These are phyloP conservation scores for Drosophila sordidula DNA, from an alignment of 2,888 invertebrate species.

Conservation along the genomic window DNA sequence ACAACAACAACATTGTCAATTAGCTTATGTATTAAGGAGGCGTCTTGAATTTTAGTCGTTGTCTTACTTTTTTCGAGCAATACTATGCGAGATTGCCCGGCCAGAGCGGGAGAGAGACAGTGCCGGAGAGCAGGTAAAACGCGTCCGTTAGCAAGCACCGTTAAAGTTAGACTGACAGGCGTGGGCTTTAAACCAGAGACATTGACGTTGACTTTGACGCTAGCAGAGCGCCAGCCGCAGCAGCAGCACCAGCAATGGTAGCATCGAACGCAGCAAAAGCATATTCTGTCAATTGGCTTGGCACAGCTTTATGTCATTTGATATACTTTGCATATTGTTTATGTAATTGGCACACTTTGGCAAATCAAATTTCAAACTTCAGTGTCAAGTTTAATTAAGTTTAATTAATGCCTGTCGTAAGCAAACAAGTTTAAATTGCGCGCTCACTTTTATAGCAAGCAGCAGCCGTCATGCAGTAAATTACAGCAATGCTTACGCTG, in stretches of 20 bases:
- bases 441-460: slow-evolving; percentile 10
- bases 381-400: too few species aligned
- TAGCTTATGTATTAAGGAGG: slow-evolving; percentile 39
- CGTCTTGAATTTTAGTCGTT: slow-evolving; percentile 38
- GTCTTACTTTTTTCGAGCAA: slow-evolving; percentile 52
- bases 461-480: background rate
- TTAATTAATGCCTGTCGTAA: background rate
- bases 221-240: slow-evolving; percentile 32
- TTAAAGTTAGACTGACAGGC: slow-evolving; percentile 64
- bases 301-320: background rate
- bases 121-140: slow-evolving; percentile 52
- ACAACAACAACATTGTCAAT: slow-evolving; percentile 6
- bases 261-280: background rate
- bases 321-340: background rate
- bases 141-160: slow-evolving; percentile 71
- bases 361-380: background rate
- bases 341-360: background rate
- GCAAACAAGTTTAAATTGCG: background rate
- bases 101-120: slow-evolving; percentile 2
- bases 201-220: slow-evolving; percentile 38
- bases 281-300: background rate
- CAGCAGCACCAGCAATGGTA: background rate
- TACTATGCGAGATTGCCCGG: slow-evolving; percentile 25
- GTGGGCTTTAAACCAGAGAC: slow-evolving; percentile 49
- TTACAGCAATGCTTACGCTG: background rate